Base-by-base conservation (phyloP, 2,888 invertebrate species). In the Cephus runcator region DNA sequence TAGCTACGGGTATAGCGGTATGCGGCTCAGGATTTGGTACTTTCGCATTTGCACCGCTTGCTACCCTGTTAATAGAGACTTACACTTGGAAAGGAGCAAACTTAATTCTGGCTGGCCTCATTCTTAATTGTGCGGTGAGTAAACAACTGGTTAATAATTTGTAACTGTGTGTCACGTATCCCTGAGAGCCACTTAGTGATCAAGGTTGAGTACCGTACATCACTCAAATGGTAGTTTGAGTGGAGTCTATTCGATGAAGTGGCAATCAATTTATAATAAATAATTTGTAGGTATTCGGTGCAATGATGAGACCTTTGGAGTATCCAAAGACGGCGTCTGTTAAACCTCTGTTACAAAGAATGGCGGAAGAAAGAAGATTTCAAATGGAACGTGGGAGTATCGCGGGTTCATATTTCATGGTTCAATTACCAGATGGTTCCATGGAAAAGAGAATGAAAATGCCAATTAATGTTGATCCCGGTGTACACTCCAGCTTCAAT, bases 21-120 rank as follows among this genome's bases (percentile, higher is more conserved):
- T 98, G 98, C 90, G 99, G 99, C 11, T 98, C 98, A 0, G 99
- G 99, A 4, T 95, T 97, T 79, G 99, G 99, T 74, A 98, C 98
- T 3, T 98, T 99, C 92, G 95, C 97, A 73, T 98, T 99, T 90
- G 98, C 99, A 0, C 99, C 99, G 0, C 93, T 98, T 68, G 97
- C 98, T 30, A 94, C 96, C 11, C 93, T 95, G 82, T 93, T 99
- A 79, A 93, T 99, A 75, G 94, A 95, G 69, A 92, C 94, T 74
- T 98, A 96, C 88, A 95, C 94, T 73, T 99, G 99, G 99, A 95
- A 96, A 92, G 97, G 96, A 84, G 96, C 98, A 69, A 95, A 98
- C 91, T 93, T 98, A 77, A 96, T 99, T 85, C 94, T 98, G 79
- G 97, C 98, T n/a, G 98, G 98, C 1, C 92, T 98, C 78, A 97